Evolutionary conservation across 2,888 invertebrate genomes (phyloP).

Genomic region (Stenolophus ochropezus): DNA sequence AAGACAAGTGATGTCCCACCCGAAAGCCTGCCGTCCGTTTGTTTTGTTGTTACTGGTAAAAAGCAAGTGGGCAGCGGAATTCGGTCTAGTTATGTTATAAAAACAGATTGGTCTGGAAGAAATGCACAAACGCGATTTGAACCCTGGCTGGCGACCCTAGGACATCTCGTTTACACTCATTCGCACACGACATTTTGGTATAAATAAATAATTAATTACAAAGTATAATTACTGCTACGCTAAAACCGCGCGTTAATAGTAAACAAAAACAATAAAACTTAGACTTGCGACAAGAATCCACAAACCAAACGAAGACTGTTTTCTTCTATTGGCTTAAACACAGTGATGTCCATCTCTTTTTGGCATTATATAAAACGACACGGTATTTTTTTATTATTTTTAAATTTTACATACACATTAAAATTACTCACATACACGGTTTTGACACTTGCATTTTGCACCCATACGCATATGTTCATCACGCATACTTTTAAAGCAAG

Average conservation of each 20-base stretch:
- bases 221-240: constrained; percentile 50
- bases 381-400: constrained; percentile 54
- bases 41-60: no score
- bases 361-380: constrained; percentile 56
- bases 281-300: constrained; percentile 32
- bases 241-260: constrained; percentile 45
- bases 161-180: constrained; percentile 48
- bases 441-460: constrained; percentile 46
- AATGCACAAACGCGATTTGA: constrained; percentile 46
- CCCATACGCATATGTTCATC: constrained; percentile 33
- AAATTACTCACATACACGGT: constrained; percentile 51
- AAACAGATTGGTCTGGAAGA: constrained; percentile 53
- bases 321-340: constrained; percentile 46
- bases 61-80: neutral
- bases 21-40: neutral
- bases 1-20: neutral
- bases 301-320: constrained; percentile 35
- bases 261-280: constrained; percentile 43
- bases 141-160: constrained; percentile 44
- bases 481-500: constrained; percentile 48
- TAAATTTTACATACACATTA: constrained; percentile 54
- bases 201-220: constrained; percentile 56
- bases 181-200: constrained; percentile 51
- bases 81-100: constrained; percentile 32
- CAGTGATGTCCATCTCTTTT: constrained; percentile 47